Percentiles rank a stretch among this genome's conserved stretches.
Evolutionary conservation across 2,888 invertebrate species (phyloP).

Genomic region (Ptilodon capucinus): DNA sequence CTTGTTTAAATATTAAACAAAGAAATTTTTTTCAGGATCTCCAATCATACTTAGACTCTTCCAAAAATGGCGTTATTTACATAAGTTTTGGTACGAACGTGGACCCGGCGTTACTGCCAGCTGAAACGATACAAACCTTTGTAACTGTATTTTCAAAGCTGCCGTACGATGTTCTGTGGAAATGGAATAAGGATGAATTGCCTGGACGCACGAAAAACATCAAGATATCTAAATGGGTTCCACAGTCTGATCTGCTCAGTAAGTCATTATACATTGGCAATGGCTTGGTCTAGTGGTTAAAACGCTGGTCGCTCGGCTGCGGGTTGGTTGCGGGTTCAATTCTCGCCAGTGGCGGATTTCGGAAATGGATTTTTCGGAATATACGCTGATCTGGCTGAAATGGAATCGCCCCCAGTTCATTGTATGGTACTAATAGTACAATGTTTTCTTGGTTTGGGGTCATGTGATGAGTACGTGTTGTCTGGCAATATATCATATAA

Average conservation of each 20-base stretch:
- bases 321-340: no score
- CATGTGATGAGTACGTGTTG: no score
- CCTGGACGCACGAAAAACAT: slow-evolving; percentile 58
- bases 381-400: no score
- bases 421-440: no score
- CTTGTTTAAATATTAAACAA: no score
- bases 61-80: slow-evolving; percentile 66
- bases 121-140: slow-evolving; percentile 46
- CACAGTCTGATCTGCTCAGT: slow-evolving; percentile 49
- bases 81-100: slow-evolving; percentile 72
- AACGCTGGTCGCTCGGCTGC: no score
- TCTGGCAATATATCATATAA: no score
- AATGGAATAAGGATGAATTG: slow-evolving; percentile 62
- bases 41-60: slow-evolving; percentile 53
- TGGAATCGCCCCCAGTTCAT: no score
- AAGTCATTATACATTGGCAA: slow-evolving; percentile 7
- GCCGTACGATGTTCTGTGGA: slow-evolving; percentile 71
- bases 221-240: slow-evolving; percentile 67
- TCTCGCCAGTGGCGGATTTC: no score
- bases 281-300: no score
- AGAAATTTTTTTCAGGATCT: slow-evolving; percentile 55
- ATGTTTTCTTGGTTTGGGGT: no score
- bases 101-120: slow-evolving; percentile 47
- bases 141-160: slow-evolving; percentile 57
- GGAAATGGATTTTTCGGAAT: no score